Conservation (phyloP, 1,140 invertebrate species). For the Plutomurus gul region DNA sequence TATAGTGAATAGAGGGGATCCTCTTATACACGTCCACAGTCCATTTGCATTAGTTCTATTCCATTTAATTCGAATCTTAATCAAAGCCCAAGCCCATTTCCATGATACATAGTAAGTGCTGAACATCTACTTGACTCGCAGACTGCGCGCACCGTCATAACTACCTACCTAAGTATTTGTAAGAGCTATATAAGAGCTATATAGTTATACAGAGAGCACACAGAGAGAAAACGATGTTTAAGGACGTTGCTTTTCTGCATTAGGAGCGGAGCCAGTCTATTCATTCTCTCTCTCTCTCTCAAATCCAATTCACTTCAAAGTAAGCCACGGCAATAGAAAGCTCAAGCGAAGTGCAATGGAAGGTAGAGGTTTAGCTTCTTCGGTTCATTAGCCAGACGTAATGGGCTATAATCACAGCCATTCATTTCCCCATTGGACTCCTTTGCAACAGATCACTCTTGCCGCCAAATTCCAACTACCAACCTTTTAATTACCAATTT, state of each 20-base stretch:
- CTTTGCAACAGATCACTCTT: conserved; percentile 12
- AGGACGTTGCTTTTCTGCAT: neutral
- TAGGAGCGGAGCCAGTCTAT: neutral
- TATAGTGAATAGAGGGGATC: neutral
- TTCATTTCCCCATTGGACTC: conserved; percentile 28
- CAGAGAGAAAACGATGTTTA: neutral
- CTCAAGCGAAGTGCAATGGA: neutral
- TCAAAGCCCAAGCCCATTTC: neutral
- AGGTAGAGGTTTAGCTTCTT: conserved; percentile 20
- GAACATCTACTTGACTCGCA: no score
- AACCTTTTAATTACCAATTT: conserved; percentile 28
- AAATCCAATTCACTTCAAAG: conserved; percentile 19
- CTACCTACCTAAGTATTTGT: no score
- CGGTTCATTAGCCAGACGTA: conserved; percentile 22
- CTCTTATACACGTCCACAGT: neutral
- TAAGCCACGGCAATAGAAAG: neutral
- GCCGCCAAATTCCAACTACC: conserved; percentile 13
- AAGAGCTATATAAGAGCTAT: neutral
- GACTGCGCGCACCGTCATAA: no score
- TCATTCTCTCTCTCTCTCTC: conserved; percentile 12
- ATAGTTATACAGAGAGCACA: neutral
- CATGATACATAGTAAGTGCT: no score
- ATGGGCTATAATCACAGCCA: conserved; percentile 28
- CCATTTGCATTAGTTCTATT: conserved; percentile 25
- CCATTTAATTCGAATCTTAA: conserved; percentile 25